Percentiles rank a stretch among this genome's conserved stretches.
Evolutionary conservation across 1,140 invertebrate genomes (phyloP).

Genomic region (Drosophila littoralis): DNA sequence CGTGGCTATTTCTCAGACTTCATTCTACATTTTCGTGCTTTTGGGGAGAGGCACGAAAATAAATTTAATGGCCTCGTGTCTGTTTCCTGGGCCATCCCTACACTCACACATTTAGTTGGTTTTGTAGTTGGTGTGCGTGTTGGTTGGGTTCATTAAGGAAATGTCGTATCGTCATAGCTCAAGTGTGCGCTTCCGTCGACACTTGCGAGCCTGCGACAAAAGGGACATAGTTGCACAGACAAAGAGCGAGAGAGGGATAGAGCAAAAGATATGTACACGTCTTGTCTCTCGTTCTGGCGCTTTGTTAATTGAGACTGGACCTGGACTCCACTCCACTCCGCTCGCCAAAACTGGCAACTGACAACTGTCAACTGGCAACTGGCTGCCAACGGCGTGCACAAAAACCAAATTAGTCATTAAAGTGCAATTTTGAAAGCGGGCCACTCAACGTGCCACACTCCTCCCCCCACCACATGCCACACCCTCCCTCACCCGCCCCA

Average conservation of each 20-base stretch:
- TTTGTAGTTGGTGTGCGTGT: conserved; percentile 23
- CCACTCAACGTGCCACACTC: conserved; percentile 18
- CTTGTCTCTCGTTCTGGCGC: conserved; percentile 25
- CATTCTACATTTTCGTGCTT: too few species aligned
- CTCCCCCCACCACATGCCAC: neutral
- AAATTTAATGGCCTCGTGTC: too few species aligned
- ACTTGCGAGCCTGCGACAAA: conserved; percentile 44
- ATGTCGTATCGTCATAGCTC: conserved; percentile 79
- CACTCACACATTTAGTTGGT: neutral
- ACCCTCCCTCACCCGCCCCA: too few species aligned
- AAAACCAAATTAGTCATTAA: conserved; percentile 80
- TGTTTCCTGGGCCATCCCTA: too few species aligned
- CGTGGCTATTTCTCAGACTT: too few species aligned
- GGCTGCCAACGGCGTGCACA: conserved; percentile 39
- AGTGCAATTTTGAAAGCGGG: conserved; percentile 76
- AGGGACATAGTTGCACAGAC: neutral
- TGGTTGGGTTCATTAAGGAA: conserved; percentile 80
- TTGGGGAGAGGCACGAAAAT: too few species aligned
- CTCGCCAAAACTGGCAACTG: neutral
- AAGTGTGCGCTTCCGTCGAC: conserved; percentile 79
- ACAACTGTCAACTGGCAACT: conserved; percentile 10
- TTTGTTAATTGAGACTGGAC: conserved; percentile 50
- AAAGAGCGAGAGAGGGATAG: neutral
- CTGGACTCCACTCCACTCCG: neutral
- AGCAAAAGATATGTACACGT: neutral